These are phyloP conservation scores for Poeciliopsis gracilis DNA, from an alignment of 2,797 vertebrate species.

Conservation along the genomic window DNA sequence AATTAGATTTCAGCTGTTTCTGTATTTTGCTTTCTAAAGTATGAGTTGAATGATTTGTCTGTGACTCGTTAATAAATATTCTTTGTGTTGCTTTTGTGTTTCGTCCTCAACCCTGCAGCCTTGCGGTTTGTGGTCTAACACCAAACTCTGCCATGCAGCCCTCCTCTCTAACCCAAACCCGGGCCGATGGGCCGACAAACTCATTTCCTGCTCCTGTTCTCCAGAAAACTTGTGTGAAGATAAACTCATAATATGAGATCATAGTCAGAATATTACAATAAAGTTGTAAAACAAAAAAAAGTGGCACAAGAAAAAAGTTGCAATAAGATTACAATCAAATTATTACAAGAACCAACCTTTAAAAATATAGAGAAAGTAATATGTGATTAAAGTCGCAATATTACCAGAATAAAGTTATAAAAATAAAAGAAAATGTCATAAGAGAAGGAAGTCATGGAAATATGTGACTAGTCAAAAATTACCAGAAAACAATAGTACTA, in stretches of 20 bases:
- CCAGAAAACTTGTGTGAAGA: conserved; percentile 31
- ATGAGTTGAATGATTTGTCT: conserved; percentile 20
- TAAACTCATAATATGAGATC: not conserved
- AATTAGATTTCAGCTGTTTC: not conserved
- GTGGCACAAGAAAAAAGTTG: too few species aligned
- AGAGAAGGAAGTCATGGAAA: not conserved
- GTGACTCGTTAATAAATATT: conserved; percentile 11
- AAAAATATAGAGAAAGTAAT: not conserved
- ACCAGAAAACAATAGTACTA: not conserved
- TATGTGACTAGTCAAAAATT: not conserved
- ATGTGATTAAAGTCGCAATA: not conserved
- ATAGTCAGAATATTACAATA: not conserved
- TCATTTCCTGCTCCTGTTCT: conserved; percentile 40
- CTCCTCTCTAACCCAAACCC: conserved; percentile 35
- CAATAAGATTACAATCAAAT: too few species aligned
- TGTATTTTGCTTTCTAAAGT: not conserved
- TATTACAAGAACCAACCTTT: not conserved
- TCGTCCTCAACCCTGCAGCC: conserved; percentile 14
- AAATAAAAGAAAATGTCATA: not conserved
- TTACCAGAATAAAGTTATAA: not conserved
- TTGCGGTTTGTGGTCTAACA: conserved; percentile 52
- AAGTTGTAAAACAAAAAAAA: too few species aligned
- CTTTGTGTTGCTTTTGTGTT: conserved; percentile 1
- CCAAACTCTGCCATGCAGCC: conserved; percentile 58
- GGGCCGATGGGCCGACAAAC: not conserved